Base-by-base conservation (phyloP, 2,113 vertebrate species). In the Myotis davidii region DNA sequence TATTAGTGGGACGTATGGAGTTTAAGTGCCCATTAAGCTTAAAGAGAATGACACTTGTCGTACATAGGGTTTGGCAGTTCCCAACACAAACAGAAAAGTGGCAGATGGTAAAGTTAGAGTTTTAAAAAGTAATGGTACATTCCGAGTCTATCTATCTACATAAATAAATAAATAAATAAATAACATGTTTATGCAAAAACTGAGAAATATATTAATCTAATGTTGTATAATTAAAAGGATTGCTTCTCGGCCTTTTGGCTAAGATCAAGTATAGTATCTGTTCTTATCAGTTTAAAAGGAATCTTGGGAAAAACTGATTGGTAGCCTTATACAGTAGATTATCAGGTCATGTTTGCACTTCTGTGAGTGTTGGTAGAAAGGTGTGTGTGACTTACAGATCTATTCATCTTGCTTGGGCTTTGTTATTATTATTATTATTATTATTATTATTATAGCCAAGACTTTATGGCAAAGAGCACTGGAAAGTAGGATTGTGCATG, bases 41-140 rank as follows among this genome's bases (percentile, higher is more conserved):
- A 64, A 74, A 74, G 34, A 87, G 86, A 86, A 84, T 56, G 65
- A 77, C 0, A 70, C 11, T 70, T 78, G 5, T 16, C 27, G 0
- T 65, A 79, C 54, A 65, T 23, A 32, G 52, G 20, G 72, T 52
- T 94, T 93, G 73, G 72, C 54, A 59, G 69, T 93, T 94, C 67
- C 42, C 29, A 77, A n/a, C 23, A 56, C 27, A 72, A 96, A 76
- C 1, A 87, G 16, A 69, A 92, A 85, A 90, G 54, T 76, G n/a
- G n/a, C 16, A 74, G 23, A 50, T 0, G 1, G 12, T 17, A 9
- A 93, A n/a, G 45, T 69, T 84, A 82, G 29, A 70, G 45, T 34
- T 88, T 79, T 91, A 32, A 74, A 95, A 86, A 67, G 25, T 86
- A 92, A 73, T 81, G 10, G 20, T 42, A 39, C 3, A 59, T 85